Evolutionary conservation across 2,888 invertebrate genomes (phyloP), one percentile per base, ranked within the genome.

Genomic region (Pachydiplax longipennis): DNA sequence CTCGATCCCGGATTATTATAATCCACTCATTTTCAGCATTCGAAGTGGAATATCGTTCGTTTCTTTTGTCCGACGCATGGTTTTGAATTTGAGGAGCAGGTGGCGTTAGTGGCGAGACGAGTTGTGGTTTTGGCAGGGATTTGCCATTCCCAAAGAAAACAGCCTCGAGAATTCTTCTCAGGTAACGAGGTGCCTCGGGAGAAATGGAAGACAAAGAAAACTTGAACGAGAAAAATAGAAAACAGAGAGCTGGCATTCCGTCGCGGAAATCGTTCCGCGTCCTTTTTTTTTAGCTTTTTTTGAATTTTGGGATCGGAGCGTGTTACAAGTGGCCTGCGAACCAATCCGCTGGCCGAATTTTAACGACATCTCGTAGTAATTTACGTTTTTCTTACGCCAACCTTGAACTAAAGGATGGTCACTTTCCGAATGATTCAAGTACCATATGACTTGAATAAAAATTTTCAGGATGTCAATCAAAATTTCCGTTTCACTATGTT

Each of bases 121-220:
- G 83, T 81, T 25, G 82, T 25, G 83, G 58, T 58, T 53, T 31
- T 35, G 87, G 61, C 25, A 37, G 37, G 61, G 87, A 87, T 65
- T 48, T 61, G 87, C 37, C 61, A 10, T 22, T 61, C 87, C n/a
- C 37, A 22, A 61, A 37, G 61, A 87, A 61, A 65, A 13, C 3
- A 35, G 53, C 48, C 37, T 87, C 65, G 37, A 61, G 61, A 61
- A 87, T 87, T 87, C 87, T 37, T 65, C n/a, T 87, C 58, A 61
- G 61, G 87, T 48, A 65, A 37, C 61, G 35, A 37, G 22, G 22
- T 61, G 37, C 22, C 61, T 65, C 87, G 37, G 40, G 61, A 87
- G 37, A 61, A 73, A 25, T 31, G 73, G 31, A 25, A 73, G 25
- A 73, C 73, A 31, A 73, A 73, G 31, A 31, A 73, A 73, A 31